Conservation (phyloP, 2,113 vertebrate species). For the Chinchilla lanigera region DNA sequence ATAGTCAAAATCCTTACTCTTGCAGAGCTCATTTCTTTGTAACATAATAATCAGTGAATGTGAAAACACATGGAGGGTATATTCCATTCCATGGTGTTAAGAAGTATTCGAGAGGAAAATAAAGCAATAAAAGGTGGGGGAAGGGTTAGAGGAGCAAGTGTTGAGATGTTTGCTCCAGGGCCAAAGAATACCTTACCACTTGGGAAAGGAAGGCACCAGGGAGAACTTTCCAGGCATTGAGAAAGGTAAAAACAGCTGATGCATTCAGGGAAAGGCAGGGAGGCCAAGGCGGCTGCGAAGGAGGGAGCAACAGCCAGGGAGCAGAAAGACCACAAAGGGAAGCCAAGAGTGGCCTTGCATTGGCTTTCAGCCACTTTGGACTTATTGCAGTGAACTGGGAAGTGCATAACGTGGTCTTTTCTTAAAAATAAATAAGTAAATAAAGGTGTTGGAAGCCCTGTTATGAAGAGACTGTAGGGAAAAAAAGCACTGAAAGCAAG, state of each 20-base stretch:
- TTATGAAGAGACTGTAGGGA: background rate
- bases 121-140: background rate
- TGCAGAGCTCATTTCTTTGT: background rate
- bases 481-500: background rate
- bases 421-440: background rate
- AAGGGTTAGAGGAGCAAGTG: background rate
- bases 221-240: background rate
- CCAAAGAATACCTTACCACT: background rate
- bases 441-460: background rate
- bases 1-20: background rate
- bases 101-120: background rate
- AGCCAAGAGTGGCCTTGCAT: background rate
- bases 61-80: background rate
- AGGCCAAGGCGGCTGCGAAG: fast-evolving
- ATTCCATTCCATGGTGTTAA: background rate
- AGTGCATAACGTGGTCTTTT: background rate
- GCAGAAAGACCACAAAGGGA: background rate
- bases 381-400: background rate
- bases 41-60: background rate
- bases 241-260: background rate
- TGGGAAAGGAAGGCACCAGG: background rate
- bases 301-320: background rate
- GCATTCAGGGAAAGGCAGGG: background rate
- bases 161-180: background rate
- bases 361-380: background rate